Evolutionary conservation across 2,797 vertebrate species (phyloP), one percentile per base, ranked within the genome.

Genomic region (Urocyon cinereoargenteus): DNA sequence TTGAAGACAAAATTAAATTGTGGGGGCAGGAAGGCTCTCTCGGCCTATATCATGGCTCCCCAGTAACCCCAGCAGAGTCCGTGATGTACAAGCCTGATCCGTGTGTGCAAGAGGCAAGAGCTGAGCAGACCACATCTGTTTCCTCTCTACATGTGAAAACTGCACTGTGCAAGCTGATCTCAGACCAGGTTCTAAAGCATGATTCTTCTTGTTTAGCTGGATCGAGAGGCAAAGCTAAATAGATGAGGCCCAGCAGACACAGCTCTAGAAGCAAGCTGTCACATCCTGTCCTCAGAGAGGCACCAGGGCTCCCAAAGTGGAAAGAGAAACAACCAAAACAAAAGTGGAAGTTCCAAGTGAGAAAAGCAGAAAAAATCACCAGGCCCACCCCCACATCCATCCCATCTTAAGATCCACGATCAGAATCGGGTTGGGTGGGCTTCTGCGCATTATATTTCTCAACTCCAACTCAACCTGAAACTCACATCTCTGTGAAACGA

Each of bases 341-440:
- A 51, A 51, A n/a, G 28, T 2, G 9, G 6, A 59, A 6, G 24
- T 45, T 83, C 40, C 85, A 36, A 75, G 31, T 3, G 2, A 86
- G 15, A 68, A 59, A 28, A 15, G 24, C 34, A 7, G 22, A 18
- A 57, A 57, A 16, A 68, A 24, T 2, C 40, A 40, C 12, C 19
- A 16, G 12, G 1, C 34, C 34, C 34, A 13, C 24, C 14, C 1
- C 3, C 22, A 3, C 1, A 4, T 77, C 26, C 1, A 2, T 11
- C 21, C n/a, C 12, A 5, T 21, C 45, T 5, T 53, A 21, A 5
- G 34, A 49, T 64, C 7, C 12, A 0, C 0, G 2, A 4, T 0
- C 7, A 77, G 78, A 53, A 3, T 8, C 0, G 0, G 49, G 70
- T 28, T 19, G 36, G 21, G 21, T 13, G 6, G 57, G 3, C 5